Conservation (phyloP, 2,113 vertebrate species). For the Dicerorhinus sumatrensis region DNA sequence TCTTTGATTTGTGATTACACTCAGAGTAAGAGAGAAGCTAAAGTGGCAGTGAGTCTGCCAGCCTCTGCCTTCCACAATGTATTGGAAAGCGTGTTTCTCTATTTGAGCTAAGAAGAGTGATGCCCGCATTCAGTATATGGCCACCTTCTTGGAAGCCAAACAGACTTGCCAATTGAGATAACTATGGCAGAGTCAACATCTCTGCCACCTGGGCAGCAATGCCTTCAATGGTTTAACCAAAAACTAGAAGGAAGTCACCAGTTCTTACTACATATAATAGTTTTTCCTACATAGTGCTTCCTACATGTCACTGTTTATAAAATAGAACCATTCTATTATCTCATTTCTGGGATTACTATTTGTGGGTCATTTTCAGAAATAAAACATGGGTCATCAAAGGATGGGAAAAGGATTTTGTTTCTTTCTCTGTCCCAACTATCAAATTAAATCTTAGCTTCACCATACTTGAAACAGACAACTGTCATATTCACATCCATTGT, state of each 20-base stretch:
- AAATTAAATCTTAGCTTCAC: background rate
- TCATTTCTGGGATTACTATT: background rate
- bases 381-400: background rate
- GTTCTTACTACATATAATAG: background rate
- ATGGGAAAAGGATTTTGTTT: background rate
- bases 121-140: background rate
- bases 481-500: background rate
- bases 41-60: accelerated
- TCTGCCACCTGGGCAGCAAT: background rate
- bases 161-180: background rate
- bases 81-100: background rate
- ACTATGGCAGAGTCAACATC: background rate
- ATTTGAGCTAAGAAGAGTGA: background rate
- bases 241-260: background rate
- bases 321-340: background rate
- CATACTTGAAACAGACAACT: background rate
- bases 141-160: background rate
- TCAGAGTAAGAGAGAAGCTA: background rate
- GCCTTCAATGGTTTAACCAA: background rate
- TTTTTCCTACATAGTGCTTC: background rate
- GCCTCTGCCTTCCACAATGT: background rate
- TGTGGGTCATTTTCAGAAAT: background rate
- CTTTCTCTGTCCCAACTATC: background rate
- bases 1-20: background rate
- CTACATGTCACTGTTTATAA: background rate